These are phyloP conservation scores for Mormyrus iriodes DNA, from an alignment of 2,113 vertebrate species.

Conservation along the genomic window DNA sequence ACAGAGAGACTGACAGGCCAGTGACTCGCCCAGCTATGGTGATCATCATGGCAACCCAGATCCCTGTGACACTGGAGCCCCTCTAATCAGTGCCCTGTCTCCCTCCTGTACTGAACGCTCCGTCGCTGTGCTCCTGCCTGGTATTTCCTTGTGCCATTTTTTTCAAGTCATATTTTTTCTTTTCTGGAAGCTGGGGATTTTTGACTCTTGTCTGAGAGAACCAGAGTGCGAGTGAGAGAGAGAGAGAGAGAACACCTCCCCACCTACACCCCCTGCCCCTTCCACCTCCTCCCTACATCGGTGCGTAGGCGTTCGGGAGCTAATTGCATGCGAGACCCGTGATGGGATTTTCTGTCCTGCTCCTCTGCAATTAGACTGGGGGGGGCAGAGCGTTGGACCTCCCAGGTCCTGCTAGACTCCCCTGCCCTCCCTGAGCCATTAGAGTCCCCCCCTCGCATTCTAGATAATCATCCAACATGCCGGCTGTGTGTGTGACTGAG, in stretches of 20 bases:
- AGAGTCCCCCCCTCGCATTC: not conserved
- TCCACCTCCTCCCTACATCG: not conserved
- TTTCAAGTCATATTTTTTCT: not conserved
- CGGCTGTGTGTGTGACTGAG: not conserved
- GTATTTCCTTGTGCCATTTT: not conserved
- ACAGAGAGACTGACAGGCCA: not conserved
- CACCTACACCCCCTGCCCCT: not conserved
- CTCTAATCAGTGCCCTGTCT: not conserved
- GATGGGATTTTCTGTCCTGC: conserved; percentile 7
- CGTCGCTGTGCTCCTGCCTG: not conserved
- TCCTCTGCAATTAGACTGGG: not conserved
- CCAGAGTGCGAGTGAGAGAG: conserved; percentile 26
- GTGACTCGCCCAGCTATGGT: not conserved
- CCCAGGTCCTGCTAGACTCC: not conserved
- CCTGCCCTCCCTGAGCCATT: not conserved
- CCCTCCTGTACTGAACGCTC: not conserved
- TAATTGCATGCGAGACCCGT: conserved; percentile 9
- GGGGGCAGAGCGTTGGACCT: not conserved
- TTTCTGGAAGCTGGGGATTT: conserved; percentile 4
- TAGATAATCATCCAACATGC: not conserved
- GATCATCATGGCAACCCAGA: not conserved
- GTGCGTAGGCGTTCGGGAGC: not conserved
- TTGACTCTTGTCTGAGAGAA: conserved; percentile 17
- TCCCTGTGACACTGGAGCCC: not conserved
- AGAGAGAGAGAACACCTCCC: conserved; percentile 10